Evolutionary conservation across 2,113 vertebrate genomes (phyloP), one percentile per base, ranked within the genome.

Genomic region (Cyphomyrus plagiostoma): DNA sequence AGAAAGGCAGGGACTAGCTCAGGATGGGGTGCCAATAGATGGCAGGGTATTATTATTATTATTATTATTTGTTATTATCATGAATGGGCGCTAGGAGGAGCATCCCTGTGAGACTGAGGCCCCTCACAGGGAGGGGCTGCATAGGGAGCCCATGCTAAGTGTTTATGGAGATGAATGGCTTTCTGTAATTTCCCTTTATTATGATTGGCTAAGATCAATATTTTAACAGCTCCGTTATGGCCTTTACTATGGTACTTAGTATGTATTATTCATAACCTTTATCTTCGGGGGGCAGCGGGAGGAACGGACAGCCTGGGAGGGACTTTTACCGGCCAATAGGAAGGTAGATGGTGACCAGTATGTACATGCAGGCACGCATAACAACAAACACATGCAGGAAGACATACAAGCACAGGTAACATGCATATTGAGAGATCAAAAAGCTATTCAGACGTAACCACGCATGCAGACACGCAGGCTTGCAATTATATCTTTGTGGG

Each of bases 151-250:
- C 90, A 91, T 89, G 74, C 88, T 74, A 86, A 90, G 66, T 86
- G 42, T 91, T 93, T 92, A 91, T 89, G 88, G 92, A 96, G 95
- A 96, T 94, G 94, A 95, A 96, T 96, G 88, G 92, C 94, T 94
- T 92, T 94, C 94, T 93, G 94, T 96, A 94, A 95, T 96, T 95
- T 95, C 92, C 93, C 93, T 94, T 95, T 94, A 96, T 96, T 95
- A 95, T 95, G 94, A 96, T 95, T 95, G 94, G 95, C 91, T 92
- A 95, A 95, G 94, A 96, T 96, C 95, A 96, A 95, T 96, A 96
- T 96, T 96, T 88, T 88, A 88, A 88, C 87, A 88, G 56, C 53
- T 95, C 91, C 86, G 93, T 95, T 88, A 88, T 66, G 92, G 94
- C 92, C 94, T 93, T 95, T 94, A 93, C 94, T 95, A 93, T 91